Base-by-base conservation (phyloP, 2,113 vertebrate genomes). In the Toxostoma redivivum region DNA sequence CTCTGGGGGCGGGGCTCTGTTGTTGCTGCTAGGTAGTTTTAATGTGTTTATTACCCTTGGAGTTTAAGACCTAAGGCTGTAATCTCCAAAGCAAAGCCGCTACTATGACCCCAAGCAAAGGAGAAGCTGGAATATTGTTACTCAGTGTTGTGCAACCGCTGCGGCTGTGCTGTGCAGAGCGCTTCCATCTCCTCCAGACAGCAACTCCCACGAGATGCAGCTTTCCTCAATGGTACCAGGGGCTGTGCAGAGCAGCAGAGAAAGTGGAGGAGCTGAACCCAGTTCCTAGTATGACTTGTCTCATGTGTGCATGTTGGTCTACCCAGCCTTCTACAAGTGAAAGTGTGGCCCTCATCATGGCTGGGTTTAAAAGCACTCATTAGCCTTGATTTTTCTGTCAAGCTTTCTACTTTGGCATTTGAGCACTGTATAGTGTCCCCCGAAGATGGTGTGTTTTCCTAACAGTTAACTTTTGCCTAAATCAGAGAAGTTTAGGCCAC, bases 291-390 rank as follows among this genome's bases (percentile, higher is more conserved):
- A 4, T 37, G 38, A 15, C 51, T 47, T 56, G n/a, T 38, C 28
- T 35, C n/a, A 27, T 0, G 0, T 15, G 35, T n/a, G 33, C 15
- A 0, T 4, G 6, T 65, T 67, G 44, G 37, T 51, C 28, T 22
- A 38, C 27, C 31, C 42, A 67, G 5, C n/a, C n/a, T 76, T 64
- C 24, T 10, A 2, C 35, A 31, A 33, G 14, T 42, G 25, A 10
- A 72, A 74, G 51, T 15, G 25, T 33, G 28, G 13, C 40, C 31
- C n/a, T 54, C 9, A 5, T 33, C 10, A 5, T 4, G 18, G 15
- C 7, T 66, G 27, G 12, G 21, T 89, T 86, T 87, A 50, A 51
- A 74, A 71, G 44, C 40, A 20, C 33, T 38, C 19, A 5, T 10
- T 42, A 11, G 20, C 30, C 47, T 74, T 67, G 33, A 48, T 58